Conservation (phyloP, 2,113 vertebrate genomes). For the Cercopithecus mona region DNA sequence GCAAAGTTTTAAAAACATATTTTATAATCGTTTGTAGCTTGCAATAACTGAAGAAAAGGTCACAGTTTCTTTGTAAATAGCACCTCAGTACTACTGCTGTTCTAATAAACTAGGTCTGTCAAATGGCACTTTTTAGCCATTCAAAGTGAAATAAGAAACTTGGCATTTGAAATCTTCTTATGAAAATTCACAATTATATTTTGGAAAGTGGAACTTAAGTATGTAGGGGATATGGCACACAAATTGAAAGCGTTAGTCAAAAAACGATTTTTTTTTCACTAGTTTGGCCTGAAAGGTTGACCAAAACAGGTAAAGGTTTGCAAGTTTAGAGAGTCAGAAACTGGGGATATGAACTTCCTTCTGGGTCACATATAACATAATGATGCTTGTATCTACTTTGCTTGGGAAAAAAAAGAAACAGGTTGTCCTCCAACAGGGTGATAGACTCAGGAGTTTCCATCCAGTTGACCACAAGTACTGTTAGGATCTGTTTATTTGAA, state of each 20-base stretch:
- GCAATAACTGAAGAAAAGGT: background rate
- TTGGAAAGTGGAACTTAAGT: background rate
- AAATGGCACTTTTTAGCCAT: background rate
- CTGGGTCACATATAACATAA: background rate
- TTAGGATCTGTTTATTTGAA: background rate
- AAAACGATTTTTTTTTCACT: background rate
- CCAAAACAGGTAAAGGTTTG: background rate
- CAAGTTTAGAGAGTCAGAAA: background rate
- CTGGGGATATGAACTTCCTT: background rate
- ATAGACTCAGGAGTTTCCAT: background rate
- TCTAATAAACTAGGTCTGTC: background rate
- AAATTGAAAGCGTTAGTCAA: background rate
- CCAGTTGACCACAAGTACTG: background rate
- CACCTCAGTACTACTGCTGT: background rate
- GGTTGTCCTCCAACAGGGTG: background rate
- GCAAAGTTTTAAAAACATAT: background rate
- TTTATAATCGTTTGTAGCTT: background rate
- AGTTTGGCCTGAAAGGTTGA: background rate
- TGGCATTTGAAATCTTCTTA: background rate
- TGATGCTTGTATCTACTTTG: background rate
- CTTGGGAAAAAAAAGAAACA: background rate
- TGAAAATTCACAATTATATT: conserved; percentile 36
- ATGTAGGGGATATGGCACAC: background rate
- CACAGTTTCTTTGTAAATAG: background rate
- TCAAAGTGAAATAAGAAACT: background rate